A percentile compares a stretch with the other conserved stretches of the same genome.
Evolutionary conservation across 2,888 invertebrate species (phyloP).

Genomic region (Neria commutata): DNA sequence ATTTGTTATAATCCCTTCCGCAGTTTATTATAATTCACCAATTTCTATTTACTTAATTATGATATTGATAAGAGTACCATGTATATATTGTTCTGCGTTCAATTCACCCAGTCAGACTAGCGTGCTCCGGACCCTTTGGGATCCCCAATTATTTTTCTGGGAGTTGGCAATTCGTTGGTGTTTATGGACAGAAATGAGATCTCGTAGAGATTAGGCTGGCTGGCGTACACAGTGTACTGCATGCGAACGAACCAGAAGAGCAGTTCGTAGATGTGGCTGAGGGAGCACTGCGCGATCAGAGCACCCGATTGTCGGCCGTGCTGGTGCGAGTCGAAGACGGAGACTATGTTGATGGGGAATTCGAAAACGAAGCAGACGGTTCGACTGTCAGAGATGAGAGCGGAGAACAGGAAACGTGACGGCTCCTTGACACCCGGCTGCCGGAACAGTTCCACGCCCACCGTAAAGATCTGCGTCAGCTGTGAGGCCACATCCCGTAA

Average conservation of each 20-base stretch:
- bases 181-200: slow-evolving; percentile 49
- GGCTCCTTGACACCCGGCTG: slow-evolving; percentile 32
- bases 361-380: slow-evolving; percentile 52
- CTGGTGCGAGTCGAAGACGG: slow-evolving; percentile 53
- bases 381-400: slow-evolving; percentile 53
- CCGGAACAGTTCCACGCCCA: slow-evolving; percentile 47
- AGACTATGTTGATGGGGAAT: slow-evolving; percentile 45
- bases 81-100: too few species aligned
- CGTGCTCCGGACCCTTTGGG: too few species aligned
- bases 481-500: slow-evolving; percentile 44
- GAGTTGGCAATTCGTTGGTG: too few species aligned
- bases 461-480: slow-evolving; percentile 44
- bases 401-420: slow-evolving; percentile 44
- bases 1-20: too few species aligned
- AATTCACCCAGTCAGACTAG: too few species aligned
- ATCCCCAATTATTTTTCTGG: too few species aligned
- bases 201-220: slow-evolving; percentile 49
- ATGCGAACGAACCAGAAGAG: slow-evolving; percentile 50
- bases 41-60: too few species aligned
- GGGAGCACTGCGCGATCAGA: slow-evolving; percentile 47
- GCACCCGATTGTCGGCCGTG: slow-evolving; percentile 51
- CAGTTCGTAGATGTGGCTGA: slow-evolving; percentile 44
- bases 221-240: slow-evolving; percentile 48
- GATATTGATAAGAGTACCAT: too few species aligned
- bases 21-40: too few species aligned